Evolutionary conservation across 2,888 invertebrate species (phyloP).

Genomic region (Mythimna pallens): DNA sequence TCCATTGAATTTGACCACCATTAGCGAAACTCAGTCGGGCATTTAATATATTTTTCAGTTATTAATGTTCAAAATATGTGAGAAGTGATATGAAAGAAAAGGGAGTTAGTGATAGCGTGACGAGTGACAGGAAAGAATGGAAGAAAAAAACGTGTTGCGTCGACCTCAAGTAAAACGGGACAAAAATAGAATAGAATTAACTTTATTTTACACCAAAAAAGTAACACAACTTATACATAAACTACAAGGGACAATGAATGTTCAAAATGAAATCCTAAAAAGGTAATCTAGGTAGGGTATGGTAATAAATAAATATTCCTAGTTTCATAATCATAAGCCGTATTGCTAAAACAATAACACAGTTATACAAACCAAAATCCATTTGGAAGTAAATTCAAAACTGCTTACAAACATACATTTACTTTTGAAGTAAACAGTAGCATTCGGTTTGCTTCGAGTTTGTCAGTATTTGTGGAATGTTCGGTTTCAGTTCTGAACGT

Average conservation of each 20-base stretch:
- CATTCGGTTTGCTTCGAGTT: constrained; percentile 38
- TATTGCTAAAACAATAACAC: constrained; percentile 18
- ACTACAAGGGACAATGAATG: no score
- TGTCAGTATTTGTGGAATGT: constrained; percentile 49
- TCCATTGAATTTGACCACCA: no score
- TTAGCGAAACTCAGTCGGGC: no score
- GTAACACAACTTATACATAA: no score
- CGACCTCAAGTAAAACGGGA: no score
- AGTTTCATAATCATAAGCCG: constrained; percentile 4
- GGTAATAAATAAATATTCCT: constrained; percentile 4
- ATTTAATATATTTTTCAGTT: background rate
- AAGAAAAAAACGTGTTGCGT: no score
- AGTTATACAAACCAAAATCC: constrained; percentile 15
- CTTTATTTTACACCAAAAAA: no score
- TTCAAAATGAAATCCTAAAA: background rate
- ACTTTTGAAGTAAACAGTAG: constrained; percentile 49
- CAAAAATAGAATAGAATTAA: no score
- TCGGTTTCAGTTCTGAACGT: constrained; percentile 30
- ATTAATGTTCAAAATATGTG: background rate
- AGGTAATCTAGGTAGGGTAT: background rate
- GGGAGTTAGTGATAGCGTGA: no score
- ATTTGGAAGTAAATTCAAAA: constrained; percentile 31
- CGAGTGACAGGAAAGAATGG: no score
- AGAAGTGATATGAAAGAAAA: no score
- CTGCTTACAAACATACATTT: constrained; percentile 42